phyloP scores from a whole-genome alignment of 2,113 vertebrate genomes.

The Macaca mulatta region DNA sequence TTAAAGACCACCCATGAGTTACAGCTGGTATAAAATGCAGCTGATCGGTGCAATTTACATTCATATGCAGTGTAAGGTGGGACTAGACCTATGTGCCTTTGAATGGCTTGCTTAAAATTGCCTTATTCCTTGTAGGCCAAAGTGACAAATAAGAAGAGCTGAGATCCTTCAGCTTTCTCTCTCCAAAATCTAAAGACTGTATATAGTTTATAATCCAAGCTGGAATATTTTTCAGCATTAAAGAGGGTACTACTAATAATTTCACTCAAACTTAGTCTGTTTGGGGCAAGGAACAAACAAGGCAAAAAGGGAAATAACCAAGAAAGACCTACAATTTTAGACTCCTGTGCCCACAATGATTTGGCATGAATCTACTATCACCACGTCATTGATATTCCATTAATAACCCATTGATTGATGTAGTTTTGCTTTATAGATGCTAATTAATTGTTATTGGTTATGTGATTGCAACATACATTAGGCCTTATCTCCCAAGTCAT shows the following conservation, averaged over 20 bases:
- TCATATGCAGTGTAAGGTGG: background rate
- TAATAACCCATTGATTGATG: background rate
- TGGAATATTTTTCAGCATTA: background rate
- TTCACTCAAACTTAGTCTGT: background rate
- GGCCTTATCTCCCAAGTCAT: background rate
- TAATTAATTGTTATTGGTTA: background rate
- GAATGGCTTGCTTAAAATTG: slow-evolving; percentile 40
- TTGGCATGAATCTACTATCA: background rate
- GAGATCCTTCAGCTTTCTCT: background rate
- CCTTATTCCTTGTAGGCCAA: background rate
- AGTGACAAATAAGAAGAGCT: slow-evolving; percentile 8
- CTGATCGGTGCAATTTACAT: slow-evolving; percentile 56
- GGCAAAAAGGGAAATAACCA: background rate
- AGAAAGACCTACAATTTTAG: background rate
- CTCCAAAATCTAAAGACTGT: slow-evolving; percentile 4
- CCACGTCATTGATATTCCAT: background rate
- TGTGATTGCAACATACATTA: background rate
- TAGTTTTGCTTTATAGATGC: background rate
- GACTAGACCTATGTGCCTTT: background rate
- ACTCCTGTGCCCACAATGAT: background rate
- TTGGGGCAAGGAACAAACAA: background rate
- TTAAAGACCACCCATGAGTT: slow-evolving; percentile 70
- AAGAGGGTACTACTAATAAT: background rate
- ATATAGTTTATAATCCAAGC: background rate
- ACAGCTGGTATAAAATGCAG: slow-evolving; percentile 50